Conservation (phyloP, 1,140 invertebrate genomes). For the Platyscapa corneri region DNA sequence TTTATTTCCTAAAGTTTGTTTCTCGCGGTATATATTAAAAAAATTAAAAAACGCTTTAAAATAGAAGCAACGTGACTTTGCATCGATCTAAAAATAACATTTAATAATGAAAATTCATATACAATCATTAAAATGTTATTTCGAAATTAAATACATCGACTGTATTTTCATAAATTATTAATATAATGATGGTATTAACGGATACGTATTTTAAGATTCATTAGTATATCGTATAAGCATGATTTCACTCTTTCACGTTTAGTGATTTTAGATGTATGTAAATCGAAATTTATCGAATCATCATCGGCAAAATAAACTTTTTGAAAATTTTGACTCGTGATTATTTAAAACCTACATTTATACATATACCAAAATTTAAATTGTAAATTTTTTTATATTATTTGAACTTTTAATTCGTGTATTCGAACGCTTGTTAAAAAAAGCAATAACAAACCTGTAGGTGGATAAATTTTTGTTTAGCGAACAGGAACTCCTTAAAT, state of each 20-base stretch:
- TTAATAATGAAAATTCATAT: too few relatives aligned
- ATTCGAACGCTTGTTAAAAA: not conserved
- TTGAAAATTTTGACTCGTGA: not conserved
- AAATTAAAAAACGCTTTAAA: too few relatives aligned
- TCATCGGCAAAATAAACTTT: not conserved
- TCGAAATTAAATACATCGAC: not conserved
- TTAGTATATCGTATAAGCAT: not conserved
- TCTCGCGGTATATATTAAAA: too few relatives aligned
- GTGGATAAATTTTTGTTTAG: not conserved
- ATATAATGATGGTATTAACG: not conserved
- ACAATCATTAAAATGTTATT: not conserved
- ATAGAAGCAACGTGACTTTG: too few relatives aligned
- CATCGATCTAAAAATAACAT: too few relatives aligned
- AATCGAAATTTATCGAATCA: conserved; percentile 8
- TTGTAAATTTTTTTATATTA: not conserved
- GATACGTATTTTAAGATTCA: not conserved
- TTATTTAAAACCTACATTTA: not conserved
- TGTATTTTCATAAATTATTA: too few relatives aligned
- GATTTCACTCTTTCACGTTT: not conserved
- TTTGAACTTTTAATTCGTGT: not conserved
- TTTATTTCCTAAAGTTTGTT: not conserved
- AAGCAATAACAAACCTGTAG: not conserved
- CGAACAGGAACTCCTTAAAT: not conserved
- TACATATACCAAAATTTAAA: not conserved
- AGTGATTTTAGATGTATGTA: not conserved